These are phyloP conservation scores for Megalurothrips usitatus DNA, from an alignment of 2,888 invertebrate species.

Conservation along the genomic window DNA sequence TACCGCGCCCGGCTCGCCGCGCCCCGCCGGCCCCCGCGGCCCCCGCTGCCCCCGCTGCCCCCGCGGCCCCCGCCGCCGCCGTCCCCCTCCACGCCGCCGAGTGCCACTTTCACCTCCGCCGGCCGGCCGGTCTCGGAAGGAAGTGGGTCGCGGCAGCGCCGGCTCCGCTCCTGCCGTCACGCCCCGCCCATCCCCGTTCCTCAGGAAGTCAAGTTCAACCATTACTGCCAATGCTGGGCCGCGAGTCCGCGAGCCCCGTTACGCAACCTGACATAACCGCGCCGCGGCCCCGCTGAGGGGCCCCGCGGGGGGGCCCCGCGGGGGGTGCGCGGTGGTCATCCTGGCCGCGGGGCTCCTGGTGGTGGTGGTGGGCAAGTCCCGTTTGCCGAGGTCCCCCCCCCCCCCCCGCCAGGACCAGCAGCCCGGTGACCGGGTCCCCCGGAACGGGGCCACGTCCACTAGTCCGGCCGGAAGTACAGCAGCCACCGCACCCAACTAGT, in stretches of 20 bases:
- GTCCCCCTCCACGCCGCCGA: neutral
- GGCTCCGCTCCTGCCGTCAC: neutral
- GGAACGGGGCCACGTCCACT: too few species aligned
- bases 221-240: conserved; percentile 16
- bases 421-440: too few species aligned
- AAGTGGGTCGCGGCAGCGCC: conserved; percentile 3
- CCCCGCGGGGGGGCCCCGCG: too few species aligned
- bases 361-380: too few species aligned
- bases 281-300: too few species aligned
- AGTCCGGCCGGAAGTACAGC: too few species aligned
- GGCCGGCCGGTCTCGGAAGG: conserved; percentile 1
- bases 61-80: neutral
- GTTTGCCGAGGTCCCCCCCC: too few species aligned
- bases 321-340: too few species aligned
- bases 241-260: neutral
- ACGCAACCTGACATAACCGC: neutral
- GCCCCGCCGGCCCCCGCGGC: neutral
- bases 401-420: too few species aligned
- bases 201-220: conserved; percentile 23
- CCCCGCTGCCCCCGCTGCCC: neutral
- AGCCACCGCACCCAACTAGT: too few species aligned
- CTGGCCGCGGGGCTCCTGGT: too few species aligned
- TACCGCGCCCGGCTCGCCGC: neutral
- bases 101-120: conserved; percentile 12
- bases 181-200: neutral